Base-by-base conservation (phyloP, 2,888 invertebrate genomes). In the Eupithecia inturbata region DNA sequence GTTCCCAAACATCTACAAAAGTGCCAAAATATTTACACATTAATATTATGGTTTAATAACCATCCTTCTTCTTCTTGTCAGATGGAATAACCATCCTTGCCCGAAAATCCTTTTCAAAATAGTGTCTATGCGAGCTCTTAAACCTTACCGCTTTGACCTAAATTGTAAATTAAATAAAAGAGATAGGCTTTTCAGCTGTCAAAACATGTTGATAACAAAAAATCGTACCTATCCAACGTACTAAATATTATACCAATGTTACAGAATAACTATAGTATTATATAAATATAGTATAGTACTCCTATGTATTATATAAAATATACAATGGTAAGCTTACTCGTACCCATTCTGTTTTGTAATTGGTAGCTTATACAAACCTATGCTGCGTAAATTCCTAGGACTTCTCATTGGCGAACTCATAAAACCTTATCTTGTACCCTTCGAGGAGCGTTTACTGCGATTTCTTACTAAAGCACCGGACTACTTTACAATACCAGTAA, bases 361-460 rank as follows among this genome's bases (percentile, higher is more conserved):
- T 91, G 89, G 87, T 90, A 88, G 88, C 88, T 86, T 85, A 84
- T 88, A 88, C 87, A 89, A 91, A 90, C 87, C 89, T 88, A 89
- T 89, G 89, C 88, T 85, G 87, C 89, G 88, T 88, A 89, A 90
- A 90, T 90, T 92, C 85, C 84, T 88, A 89, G 88, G 89, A 89
- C 89, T 80, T 85, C 86, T 88, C 89, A 87, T 87, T 88, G 91
- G 92, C 88, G 90, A 90, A 89, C 93, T 92, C 94, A 93, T 94
- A 94, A 94, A 94, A 94, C 90, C 93, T 94, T 94, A 94, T 94
- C 94, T 92, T 76, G 88, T 90, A 91, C 92, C 91, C 91, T 90
- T 87, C 81, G 78, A 74, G 91, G 85, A 78, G 85, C 87, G 83
- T 91, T 93, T 75, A 70, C 81, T 83, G 67, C 76, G 78, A 81